These are phyloP conservation scores for Aix galericulata DNA, from an alignment of 2,113 vertebrate species.

Conservation along the genomic window DNA sequence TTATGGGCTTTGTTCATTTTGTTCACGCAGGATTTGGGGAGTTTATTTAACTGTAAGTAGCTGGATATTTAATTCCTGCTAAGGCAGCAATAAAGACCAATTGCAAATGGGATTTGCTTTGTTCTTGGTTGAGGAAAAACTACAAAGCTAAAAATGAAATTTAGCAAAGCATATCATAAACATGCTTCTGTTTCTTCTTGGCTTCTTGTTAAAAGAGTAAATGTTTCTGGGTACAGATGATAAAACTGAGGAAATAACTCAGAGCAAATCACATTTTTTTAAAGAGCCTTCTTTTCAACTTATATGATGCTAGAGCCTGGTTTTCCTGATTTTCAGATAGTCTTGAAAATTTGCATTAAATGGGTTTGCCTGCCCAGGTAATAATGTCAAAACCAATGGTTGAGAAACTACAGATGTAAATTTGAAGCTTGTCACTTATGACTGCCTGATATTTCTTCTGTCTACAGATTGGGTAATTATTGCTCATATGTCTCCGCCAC, in stretches of 20 bases:
- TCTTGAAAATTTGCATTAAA: neutral
- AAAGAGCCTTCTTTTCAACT: neutral
- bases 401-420: neutral
- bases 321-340: neutral
- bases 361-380: neutral
- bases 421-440: neutral
- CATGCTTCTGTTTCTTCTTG: neutral
- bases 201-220: neutral
- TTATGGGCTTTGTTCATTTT: neutral
- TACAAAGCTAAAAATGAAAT: neutral
- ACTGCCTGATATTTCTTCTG: neutral
- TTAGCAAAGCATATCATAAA: neutral
- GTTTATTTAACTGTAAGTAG: neutral
- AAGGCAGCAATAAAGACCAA: neutral
- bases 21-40: neutral
- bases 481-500: neutral
- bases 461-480: neutral
- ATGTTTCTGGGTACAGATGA: neutral
- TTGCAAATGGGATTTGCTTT: conserved; percentile 34
- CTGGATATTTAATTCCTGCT: conserved; percentile 13
- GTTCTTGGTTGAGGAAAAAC: neutral
- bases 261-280: neutral
- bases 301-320: neutral
- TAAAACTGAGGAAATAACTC: neutral
- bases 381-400: neutral